These are phyloP conservation scores for Virgularia gustaviana DNA, from an alignment of 92 coral and sea anemone genomes.

Conservation along the genomic window DNA sequence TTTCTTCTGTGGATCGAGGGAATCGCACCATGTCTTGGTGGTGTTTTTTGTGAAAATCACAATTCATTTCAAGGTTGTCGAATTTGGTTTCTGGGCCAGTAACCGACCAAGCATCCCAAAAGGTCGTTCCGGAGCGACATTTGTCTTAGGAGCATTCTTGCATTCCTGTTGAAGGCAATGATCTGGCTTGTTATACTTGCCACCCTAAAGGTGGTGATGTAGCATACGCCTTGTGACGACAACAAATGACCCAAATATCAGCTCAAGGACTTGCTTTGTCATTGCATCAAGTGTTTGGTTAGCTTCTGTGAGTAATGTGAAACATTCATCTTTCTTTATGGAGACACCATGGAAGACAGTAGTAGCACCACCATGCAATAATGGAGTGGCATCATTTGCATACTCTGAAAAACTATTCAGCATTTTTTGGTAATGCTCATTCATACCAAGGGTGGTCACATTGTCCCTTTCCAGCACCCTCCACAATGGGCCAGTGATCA, in stretches of 20 bases:
- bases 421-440: constrained; percentile 16
- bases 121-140: constrained; percentile 28
- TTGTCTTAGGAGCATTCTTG: constrained; percentile 35
- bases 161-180: neutral
- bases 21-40: constrained; percentile 33
- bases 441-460: constrained; percentile 29
- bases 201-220: constrained; percentile 37
- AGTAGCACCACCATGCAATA: constrained; percentile 33
- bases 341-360: constrained; percentile 15
- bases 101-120: constrained; percentile 34
- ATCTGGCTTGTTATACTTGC: constrained; percentile 36
- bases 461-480: constrained; percentile 28
- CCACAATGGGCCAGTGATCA: constrained; percentile 39
- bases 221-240: constrained; percentile 40
- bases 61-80: constrained; percentile 33
- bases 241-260: constrained; percentile 36
- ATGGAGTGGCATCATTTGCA: constrained; percentile 34
- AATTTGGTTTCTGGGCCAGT: constrained; percentile 29
- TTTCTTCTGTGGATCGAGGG: constrained; percentile 13
- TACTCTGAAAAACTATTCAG: constrained; percentile 23
- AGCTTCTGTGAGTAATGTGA: constrained; percentile 10
- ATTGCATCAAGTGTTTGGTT: constrained; percentile 23
- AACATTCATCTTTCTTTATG: constrained; percentile 25
- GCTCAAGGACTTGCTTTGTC: constrained; percentile 41
- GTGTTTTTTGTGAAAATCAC: constrained; percentile 27